Evolutionary conservation across 2,113 vertebrate species (phyloP), one percentile per base, ranked within the genome.

Genomic region (Pontoporia blainvillei): DNA sequence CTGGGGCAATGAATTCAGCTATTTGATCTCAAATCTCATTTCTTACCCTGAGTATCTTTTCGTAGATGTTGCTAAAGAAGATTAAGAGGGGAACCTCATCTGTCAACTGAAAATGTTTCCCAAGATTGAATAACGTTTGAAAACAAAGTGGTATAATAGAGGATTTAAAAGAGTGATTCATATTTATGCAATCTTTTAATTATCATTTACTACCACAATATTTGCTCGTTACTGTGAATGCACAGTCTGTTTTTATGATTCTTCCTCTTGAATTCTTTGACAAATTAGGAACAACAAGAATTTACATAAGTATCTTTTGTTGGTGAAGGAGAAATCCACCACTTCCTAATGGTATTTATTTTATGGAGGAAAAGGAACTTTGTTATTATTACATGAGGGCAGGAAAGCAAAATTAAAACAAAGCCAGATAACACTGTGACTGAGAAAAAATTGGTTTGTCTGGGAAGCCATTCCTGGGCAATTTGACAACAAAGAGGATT

Each of bases 141-240:
- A 82, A 93, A 91, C 29, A 82, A 85, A 84, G 41, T 75, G 12
- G 25, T 57, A 79, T 31, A 69, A 69, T 29, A 79, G 87, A 90
- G 69, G 27, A 94, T 67, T 15, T 61, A 86, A 90, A 88, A 84
- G 44, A 84, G 25, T 64, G 46, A 84, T 36, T 94, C 17, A 52
- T 64, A 87, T 86, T 95, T 85, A 86, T 66, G 44, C 90, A 88
- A 7, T 29, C 25, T 89, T 93, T 86, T 31, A 90, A 83, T 90
- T 86, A 82, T 85, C 66, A 59, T 92, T 96, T 93, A 64, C 41
- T 64, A 75, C 73, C 49, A 78, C 94, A 94, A 79, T 92, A 92
- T 64, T 81, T 92, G 29, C 39, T 84, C 89, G 11, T 46, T 66
- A 95, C 3, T 83, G 39, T 82, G 25, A 78, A 84, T 54, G 21